Percentiles rank a stretch among this genome's conserved stretches.
Conservation (phyloP, 2,113 vertebrate species). For the Myotis lucifugus region DNA sequence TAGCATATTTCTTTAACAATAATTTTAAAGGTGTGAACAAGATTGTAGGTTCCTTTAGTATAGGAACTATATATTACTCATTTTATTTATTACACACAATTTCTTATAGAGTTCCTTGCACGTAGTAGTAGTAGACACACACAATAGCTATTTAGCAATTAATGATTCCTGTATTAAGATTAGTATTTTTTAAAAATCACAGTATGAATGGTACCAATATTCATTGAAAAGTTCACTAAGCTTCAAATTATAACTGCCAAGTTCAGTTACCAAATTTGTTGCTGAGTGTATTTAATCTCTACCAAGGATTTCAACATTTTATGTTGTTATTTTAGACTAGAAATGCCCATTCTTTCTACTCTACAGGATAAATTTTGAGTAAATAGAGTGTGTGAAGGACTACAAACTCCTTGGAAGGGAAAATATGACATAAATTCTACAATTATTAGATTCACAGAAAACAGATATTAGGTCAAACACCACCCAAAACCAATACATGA, state of each 20-base stretch:
- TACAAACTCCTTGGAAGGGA: background rate
- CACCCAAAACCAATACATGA: background rate
- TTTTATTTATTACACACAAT: background rate
- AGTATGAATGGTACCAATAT: background rate
- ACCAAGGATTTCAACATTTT: background rate
- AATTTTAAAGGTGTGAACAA: background rate
- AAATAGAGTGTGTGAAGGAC: background rate
- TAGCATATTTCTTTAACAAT: background rate
- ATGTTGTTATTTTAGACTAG: background rate
- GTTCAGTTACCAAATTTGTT: background rate
- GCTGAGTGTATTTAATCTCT: background rate
- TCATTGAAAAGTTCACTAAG: background rate
- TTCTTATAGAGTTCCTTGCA: background rate
- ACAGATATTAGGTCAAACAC: background rate
- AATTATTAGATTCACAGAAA: background rate
- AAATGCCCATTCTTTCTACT: background rate
- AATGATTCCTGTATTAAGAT: background rate
- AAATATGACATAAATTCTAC: background rate
- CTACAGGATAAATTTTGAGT: background rate
- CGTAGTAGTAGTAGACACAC: background rate
- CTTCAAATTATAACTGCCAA: slow-evolving; percentile 1
- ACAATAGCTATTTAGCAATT: background rate
- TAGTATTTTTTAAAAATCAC: background rate
- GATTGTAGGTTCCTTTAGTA: background rate
- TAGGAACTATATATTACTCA: background rate